Percentiles rank a stretch among this genome's conserved stretches.
These are phyloP conservation scores for Rhombomys opimus DNA, from an alignment of 2,113 vertebrate species.

Conservation along the genomic window DNA sequence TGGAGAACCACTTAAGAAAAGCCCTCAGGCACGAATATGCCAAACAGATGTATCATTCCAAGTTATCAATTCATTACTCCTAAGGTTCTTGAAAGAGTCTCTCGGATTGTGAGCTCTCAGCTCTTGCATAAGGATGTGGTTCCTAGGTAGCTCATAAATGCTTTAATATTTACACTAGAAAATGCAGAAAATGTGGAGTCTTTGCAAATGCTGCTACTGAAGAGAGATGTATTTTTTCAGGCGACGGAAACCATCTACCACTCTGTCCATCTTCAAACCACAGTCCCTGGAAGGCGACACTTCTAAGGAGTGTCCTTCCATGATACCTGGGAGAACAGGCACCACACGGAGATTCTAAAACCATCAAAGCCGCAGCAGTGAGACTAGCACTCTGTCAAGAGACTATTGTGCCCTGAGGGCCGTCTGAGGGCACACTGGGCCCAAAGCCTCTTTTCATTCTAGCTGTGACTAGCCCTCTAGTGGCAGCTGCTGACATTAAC, in stretches of 20 bases:
- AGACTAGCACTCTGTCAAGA: not conserved
- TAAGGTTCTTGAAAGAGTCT: slow-evolving; percentile 1
- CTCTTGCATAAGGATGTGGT: slow-evolving; percentile 12
- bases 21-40: not conserved
- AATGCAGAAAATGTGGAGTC: slow-evolving; percentile 9
- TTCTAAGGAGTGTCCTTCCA: not conserved
- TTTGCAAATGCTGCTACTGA: not conserved
- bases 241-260: slow-evolving; percentile 34
- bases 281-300: not conserved
- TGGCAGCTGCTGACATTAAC: slow-evolving; percentile 82
- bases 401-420: not conserved
- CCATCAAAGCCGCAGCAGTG: not conserved
- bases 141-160: not conserved
- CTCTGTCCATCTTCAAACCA: not conserved
- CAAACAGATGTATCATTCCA: not conserved
- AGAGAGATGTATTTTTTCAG: not conserved
- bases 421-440: not conserved
- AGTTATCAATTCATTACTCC: slow-evolving; percentile 4
- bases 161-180: slow-evolving; percentile 9
- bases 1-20: not conserved
- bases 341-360: not conserved
- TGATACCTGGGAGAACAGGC: not conserved
- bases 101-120: not conserved
- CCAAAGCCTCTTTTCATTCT: slow-evolving; percentile 70
- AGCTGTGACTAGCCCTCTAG: slow-evolving; percentile 87